Conservation (phyloP, 2,888 invertebrate genomes). For the Metopia argyrocephala region DNA sequence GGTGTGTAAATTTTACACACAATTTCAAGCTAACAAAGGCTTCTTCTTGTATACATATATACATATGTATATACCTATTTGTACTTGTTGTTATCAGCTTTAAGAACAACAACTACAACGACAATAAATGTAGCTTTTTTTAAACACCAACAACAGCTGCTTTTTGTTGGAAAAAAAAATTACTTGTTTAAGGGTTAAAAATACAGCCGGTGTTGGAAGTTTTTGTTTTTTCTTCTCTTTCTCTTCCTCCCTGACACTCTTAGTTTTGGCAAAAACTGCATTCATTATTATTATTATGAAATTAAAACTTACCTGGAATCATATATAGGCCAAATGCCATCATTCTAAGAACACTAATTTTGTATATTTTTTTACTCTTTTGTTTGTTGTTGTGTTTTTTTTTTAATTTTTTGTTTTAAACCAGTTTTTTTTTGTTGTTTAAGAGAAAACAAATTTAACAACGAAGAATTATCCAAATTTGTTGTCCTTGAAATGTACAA, state of each 20-base stretch:
- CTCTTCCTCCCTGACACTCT: no score
- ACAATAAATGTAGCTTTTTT: not conserved
- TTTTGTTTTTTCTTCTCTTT: slow-evolving; percentile 12
- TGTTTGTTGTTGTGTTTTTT: slow-evolving; percentile 6
- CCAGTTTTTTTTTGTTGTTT: not conserved
- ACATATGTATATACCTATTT: not conserved
- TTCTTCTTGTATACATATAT: not conserved
- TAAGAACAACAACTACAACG: not conserved
- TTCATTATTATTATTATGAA: not conserved
- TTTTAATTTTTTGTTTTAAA: slow-evolving; percentile 11
- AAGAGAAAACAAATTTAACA: slow-evolving; percentile 1
- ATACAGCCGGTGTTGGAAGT: slow-evolving; percentile 16
- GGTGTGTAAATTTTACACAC: not conserved
- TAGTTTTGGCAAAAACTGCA: slow-evolving; percentile 18
- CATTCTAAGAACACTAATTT: slow-evolving; percentile 59
- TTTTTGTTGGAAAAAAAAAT: not conserved
- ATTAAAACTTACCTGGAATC: slow-evolving; percentile 68
- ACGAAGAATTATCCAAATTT: slow-evolving; percentile 28
- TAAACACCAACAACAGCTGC: slow-evolving; percentile 41
- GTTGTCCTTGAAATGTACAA: slow-evolving; percentile 65
- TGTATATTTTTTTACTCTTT: slow-evolving; percentile 25
- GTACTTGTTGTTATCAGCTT: not conserved
- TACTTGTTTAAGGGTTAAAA: slow-evolving; percentile 29
- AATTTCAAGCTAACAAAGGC: slow-evolving; percentile 6
- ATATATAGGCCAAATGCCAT: slow-evolving; percentile 77